Conservation (phyloP, 2,888 invertebrate species). For the Nematopogon swammerdamellus region DNA sequence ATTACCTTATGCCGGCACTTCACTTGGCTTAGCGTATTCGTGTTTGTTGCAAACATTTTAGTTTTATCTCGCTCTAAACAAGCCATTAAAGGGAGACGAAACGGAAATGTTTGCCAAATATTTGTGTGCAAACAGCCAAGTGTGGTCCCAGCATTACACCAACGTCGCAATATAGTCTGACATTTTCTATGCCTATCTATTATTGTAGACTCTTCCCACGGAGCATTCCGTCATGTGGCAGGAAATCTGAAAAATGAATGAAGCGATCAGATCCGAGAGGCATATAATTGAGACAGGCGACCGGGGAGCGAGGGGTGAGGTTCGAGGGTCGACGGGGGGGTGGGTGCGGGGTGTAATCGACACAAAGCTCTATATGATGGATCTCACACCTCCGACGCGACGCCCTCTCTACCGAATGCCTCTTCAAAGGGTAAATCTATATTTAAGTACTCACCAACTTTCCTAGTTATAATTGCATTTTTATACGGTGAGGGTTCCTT, state of each 20-base stretch:
- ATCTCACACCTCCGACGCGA: constrained; percentile 39
- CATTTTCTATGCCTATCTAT: no score
- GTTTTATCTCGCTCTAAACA: no score
- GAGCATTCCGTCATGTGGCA: neutral
- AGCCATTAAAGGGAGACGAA: no score
- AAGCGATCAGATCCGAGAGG: constrained; percentile 34
- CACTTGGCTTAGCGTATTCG: no score
- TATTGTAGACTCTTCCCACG: no score
- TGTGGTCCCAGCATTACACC: no score
- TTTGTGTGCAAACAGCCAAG: no score
- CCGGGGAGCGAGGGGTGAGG: constrained; percentile 11
- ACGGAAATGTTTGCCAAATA: no score
- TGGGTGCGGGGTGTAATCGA: neutral
- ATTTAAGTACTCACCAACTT: constrained; percentile 42
- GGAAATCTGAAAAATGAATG: constrained; percentile 37
- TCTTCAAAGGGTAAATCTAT: constrained; percentile 52
- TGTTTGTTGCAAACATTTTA: no score
- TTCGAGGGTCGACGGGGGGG: neutral
- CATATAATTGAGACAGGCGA: constrained; percentile 45
- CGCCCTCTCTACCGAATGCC: constrained; percentile 27
- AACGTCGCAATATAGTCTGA: no score
- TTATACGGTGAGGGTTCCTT: constrained; percentile 17
- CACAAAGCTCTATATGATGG: constrained; percentile 46
- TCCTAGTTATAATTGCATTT: constrained; percentile 48
- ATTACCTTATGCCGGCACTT: no score